These are phyloP conservation scores for Bos javanicus DNA, from an alignment of 2,113 vertebrate genomes.

Conservation along the genomic window DNA sequence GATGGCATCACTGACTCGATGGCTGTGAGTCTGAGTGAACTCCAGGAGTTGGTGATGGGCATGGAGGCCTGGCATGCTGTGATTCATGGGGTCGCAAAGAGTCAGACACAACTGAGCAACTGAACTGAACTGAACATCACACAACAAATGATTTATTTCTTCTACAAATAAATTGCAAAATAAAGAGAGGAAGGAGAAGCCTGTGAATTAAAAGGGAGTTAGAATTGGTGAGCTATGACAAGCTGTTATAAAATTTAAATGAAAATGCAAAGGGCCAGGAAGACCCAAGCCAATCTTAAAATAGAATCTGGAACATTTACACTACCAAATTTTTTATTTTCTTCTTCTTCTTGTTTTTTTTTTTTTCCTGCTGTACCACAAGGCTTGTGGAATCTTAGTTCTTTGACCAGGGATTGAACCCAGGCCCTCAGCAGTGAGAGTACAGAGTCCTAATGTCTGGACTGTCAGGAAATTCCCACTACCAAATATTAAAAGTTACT, in stretches of 20 bases:
- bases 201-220: neutral
- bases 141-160: slow-evolving; percentile 4
- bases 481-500: slow-evolving; percentile 16
- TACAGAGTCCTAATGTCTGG: neutral
- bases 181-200: neutral
- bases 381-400: neutral
- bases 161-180: neutral
- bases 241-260: neutral
- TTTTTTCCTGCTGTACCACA: neutral
- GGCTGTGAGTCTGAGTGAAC: too few relatives aligned
- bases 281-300: neutral
- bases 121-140: neutral
- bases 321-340: neutral
- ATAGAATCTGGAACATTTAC: neutral
- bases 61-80: too few relatives aligned
- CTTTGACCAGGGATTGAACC: neutral
- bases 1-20: too few relatives aligned
- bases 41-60: too few relatives aligned
- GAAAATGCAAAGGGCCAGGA: neutral
- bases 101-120: too few relatives aligned
- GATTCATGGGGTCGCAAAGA: too few relatives aligned
- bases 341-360: neutral
- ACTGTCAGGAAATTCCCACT: neutral
- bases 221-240: neutral
- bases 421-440: neutral